Evolutionary conservation across 2,797 vertebrate genomes (phyloP), one percentile per base, ranked within the genome.

Genomic region (Sebastolobus altivelis): DNA sequence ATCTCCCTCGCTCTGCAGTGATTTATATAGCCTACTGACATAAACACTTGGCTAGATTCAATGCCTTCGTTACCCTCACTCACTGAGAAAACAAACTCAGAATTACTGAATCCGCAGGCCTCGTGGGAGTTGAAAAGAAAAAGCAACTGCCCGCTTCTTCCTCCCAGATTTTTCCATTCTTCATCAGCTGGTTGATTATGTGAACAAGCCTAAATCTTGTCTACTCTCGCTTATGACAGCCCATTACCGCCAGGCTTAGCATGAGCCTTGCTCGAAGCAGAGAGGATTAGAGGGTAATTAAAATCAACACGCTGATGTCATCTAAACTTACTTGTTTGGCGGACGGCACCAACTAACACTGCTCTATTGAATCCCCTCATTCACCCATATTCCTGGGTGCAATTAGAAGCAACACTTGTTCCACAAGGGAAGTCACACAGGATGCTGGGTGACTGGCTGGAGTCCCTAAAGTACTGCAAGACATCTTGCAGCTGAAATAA

Each of bases 291-390:
- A 79, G 69, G 62, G 83, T 84, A 83, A 92, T 93, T 91, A 80
- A 89, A 88, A 86, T 67, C 56, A 90, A 89, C 79, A 87, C 67
- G 79, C 73, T 92, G 82, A 90, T 90, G 86, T 90, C 88, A 89
- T 91, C 87, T 85, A 73, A 87, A 92, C 31, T 54, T 55, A 18
- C 65, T 78, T 87, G 77, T 82, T 88, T 85, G 79, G 72, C 37
- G 1, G n/a, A 65, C 61, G 69, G 56, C 72, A 77, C 40, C 38
- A 29, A 49, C 80, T 75, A 62, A 86, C 71, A 61, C 40, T 33
- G 73, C 46, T 65, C 59, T 49, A 68, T 82, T 83, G 61, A 85
- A 69, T 73, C 61, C 22, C n/a, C 43, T 55, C 37, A 59, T 74
- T 84, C 65, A 65, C 71, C 54, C 61, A 60, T 81, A 86, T 77